Base-by-base conservation (phyloP, 1,140 invertebrate genomes). In the Neoseiulus cucumeris region DNA sequence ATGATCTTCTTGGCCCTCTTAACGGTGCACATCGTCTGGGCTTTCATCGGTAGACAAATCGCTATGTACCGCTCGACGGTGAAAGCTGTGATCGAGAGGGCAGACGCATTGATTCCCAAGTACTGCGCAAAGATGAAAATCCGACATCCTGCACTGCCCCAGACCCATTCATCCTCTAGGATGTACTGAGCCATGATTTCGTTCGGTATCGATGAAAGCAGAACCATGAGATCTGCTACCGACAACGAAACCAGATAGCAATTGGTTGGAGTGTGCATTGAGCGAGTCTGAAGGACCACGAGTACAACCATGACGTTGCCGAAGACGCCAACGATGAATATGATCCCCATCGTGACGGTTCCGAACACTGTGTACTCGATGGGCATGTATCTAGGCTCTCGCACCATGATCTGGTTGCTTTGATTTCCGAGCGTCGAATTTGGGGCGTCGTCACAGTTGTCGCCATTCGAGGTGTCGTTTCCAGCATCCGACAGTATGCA, bases 81-180 rank as follows among this genome's bases (percentile, higher is more conserved):
- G 74, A 85, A 85, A 0, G 83, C 83, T 18, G 83, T 81, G 41
- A 84, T 80, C 30, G 80, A 82, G 28, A 84, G 72, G 0, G 82
- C 81, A 0, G 82, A 83, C 20, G 79, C 81, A 72, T 86, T 85
- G 66, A 86, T 83, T 2, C 84, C 85, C 9, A 84, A 73, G 72
- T 83, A 81, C 69, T 84, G 82, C 2, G 80, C 73, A 71, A 84
- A 85, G n/a, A 83, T 77, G 65, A 83, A 76, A 7, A 82, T 65
- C 0, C 79, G 76, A 71, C 83, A 85, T 25, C 81, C 79, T 2
- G 77, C 71, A 14, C 76, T 72, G 0, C 83, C 83, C 75, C 81
- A 82, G 17, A 82, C 75, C 76, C 81, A 84, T 51, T 80, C 75
- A 68, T 79, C 78, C 6, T 76, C 76, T 18, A 80, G 72, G 14